phyloP scores from a whole-genome alignment of 2,888 invertebrate species.

The Cosmorhoe ocellata region DNA sequence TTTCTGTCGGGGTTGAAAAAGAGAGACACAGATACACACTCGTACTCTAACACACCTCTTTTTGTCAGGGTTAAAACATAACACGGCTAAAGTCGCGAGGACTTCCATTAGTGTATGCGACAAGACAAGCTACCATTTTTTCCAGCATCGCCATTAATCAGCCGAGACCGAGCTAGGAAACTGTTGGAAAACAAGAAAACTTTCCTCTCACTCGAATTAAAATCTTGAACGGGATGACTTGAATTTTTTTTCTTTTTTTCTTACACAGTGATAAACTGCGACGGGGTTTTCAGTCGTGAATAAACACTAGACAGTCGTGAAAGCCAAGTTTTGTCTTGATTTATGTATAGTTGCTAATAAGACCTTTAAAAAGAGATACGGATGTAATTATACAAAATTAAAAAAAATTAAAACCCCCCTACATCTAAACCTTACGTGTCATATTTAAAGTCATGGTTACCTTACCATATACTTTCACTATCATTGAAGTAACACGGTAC shows the following conservation, averaged over 20 bases:
- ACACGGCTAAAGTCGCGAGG: no score
- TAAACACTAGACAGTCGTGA: neutral
- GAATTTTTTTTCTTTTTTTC: constrained; percentile 39
- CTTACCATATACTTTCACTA: no score
- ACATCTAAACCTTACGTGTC: no score
- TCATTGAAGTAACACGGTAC: no score
- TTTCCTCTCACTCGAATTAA: constrained; percentile 67
- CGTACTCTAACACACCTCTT: no score
- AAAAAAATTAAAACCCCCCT: no score
- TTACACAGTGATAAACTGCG: constrained; percentile 50
- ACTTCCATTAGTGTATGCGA: neutral
- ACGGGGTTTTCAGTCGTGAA: constrained; percentile 19
- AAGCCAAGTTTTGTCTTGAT: neutral
- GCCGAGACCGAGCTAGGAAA: constrained; percentile 43
- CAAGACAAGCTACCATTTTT: constrained; percentile 16
- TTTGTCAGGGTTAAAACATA: no score
- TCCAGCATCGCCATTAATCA: constrained; percentile 51
- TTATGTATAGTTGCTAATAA: neutral
- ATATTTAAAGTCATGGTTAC: no score
- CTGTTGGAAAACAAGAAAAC: constrained; percentile 61
- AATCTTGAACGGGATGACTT: constrained; percentile 55
- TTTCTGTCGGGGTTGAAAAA: no score
- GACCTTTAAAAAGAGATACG: no score
- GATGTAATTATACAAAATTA: no score
- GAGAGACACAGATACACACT: no score